Evolutionary conservation across 2,113 vertebrate genomes (phyloP).

Genomic region (Hylia prasina): DNA sequence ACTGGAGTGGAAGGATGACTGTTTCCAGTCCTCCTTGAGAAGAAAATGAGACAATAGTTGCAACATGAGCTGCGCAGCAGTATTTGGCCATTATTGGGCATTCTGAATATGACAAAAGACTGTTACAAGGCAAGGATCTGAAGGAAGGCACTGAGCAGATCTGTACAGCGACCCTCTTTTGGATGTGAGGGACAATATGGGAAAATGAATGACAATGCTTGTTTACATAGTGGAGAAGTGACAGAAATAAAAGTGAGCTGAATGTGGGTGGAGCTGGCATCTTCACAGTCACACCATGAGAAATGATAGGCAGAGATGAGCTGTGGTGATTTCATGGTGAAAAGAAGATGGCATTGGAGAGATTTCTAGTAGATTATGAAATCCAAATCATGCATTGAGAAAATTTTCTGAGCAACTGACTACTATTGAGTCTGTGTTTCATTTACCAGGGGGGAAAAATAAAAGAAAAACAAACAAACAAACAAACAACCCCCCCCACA

Average conservation of each 20-base stretch:
- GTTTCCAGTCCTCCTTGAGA: neutral
- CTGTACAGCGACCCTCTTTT: neutral
- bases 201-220: neutral
- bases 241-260: slow-evolving; percentile 7
- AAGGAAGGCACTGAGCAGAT: neutral
- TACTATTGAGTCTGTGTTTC: neutral
- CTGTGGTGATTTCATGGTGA: neutral
- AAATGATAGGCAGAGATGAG: neutral
- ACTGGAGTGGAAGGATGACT: neutral
- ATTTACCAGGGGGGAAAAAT: neutral
- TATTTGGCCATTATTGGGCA: neutral
- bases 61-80: neutral
- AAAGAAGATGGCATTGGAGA: neutral
- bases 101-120: neutral
- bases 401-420: neutral
- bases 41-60: neutral
- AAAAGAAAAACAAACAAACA: neutral
- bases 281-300: neutral
- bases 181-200: neutral
- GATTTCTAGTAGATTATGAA: neutral
- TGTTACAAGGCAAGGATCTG: neutral
- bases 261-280: neutral
- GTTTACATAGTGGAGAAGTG: neutral
- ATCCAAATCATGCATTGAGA: neutral
- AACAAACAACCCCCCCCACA: no score